Base-by-base conservation (phyloP, 2,888 invertebrate genomes). In the Troilus luridus region DNA sequence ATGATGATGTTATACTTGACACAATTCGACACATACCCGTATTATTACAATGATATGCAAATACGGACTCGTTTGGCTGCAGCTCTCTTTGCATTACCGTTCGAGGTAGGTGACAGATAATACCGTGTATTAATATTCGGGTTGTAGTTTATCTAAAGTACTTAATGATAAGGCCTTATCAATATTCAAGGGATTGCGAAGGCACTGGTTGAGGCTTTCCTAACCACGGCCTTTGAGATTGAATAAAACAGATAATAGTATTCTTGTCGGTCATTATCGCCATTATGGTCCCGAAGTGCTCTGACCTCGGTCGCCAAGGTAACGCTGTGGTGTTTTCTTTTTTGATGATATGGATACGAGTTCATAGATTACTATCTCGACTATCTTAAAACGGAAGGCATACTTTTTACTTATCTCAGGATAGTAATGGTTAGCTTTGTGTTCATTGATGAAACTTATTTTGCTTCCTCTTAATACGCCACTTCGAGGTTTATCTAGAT, bases 211-310 rank as follows among this genome's bases (percentile, higher is more conserved):
- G 0, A 21, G 17, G 72, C 24, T 9, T 12, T 67, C n/a, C 24
- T n/a, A 67, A 67, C 24, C 67, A 24, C 67, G 24, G 67, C 67
- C 67, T 67, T 67, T 67, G 67, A 67, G 67, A 67, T 67, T 12
- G 67, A 24, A 67, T 67, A 67, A 41, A 41, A 77, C 72, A 17
- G 72, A 77, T 77, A 77, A 77, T 77, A 77, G 72, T 24, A 67
- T 77, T 77, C 72, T 41, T 17, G 17, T 17, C 8, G 17, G 27
- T 14, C 41, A 77, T 77, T 41, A 77, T 77, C 72, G 19, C 41
- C 41, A 77, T 77, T 77, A 77, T 77, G 72, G 72, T 27, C 41
- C 8, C 27, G 24, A 27, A 77, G 72, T 77, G 72, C 72, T 77
- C 72, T 19, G 72, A 19, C 72, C 72, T 77, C 72, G 72, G 72